Conservation (phyloP, 2,797 vertebrate genomes). For the Sibirionetta formosa region DNA sequence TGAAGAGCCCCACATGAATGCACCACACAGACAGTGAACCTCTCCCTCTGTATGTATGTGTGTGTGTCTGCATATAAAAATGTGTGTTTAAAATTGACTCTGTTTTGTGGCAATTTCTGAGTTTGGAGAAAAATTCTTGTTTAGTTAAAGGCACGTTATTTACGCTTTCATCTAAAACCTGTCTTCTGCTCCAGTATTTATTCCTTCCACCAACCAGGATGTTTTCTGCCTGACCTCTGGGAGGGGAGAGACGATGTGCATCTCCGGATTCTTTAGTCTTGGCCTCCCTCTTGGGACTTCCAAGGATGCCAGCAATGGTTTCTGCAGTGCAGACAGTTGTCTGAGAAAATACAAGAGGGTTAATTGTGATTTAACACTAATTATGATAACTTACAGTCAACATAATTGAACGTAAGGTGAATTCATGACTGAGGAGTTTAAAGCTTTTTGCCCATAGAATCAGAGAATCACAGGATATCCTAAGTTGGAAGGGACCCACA, state of each 20-base stretch:
- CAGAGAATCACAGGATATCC: neutral
- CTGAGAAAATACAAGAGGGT: neutral
- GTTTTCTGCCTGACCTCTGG: neutral
- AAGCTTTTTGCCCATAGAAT: neutral
- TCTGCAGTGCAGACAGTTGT: neutral
- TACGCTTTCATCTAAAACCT: neutral
- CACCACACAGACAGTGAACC: neutral
- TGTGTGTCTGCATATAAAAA: neutral
- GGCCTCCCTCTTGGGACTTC: neutral
- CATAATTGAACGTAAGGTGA: neutral
- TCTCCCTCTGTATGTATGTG: rapidly evolving
- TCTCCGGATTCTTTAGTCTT: neutral
- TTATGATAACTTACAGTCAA: neutral
- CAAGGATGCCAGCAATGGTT: neutral
- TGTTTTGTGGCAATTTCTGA: neutral
- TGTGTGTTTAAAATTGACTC: neutral
- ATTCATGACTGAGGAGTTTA: neutral
- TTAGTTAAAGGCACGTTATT: neutral
- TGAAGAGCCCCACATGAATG: neutral
- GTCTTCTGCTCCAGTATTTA: neutral
- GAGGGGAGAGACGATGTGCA: neutral
- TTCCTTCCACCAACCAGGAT: neutral
- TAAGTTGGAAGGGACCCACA: neutral
- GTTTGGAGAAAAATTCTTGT: neutral
- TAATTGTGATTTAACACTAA: neutral